Base-by-base conservation (phyloP, 1,140 invertebrate genomes). In the Cyphomyrmex costatus region DNA sequence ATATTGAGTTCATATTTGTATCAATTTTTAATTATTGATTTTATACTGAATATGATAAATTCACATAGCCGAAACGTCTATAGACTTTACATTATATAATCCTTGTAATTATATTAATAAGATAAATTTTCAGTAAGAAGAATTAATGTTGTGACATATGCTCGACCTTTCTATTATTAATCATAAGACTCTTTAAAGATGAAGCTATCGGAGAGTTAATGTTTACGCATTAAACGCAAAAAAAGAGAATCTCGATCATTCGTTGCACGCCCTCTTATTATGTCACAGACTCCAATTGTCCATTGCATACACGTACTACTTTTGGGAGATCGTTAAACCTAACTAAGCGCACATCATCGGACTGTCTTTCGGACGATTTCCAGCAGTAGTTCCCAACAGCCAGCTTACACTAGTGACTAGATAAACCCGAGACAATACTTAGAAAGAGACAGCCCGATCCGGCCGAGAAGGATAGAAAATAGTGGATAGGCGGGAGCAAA, bases 371-470 rank as follows among this genome's bases (percentile, higher is more conserved):
- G 68, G n/a, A 83, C 58, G 66, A 83, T 73, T 83, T 83, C 79
- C 79, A 27, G 24, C 79, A 42, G 42, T 60, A 82, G 36, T 73
- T 82, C 71, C 78, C 78, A 82, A 58, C 78, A 71, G 51, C 36
- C 68, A 68, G 24, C 36, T 49, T 73, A 73, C 66, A 12, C 68
- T 60, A n/a, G n/a, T n/a, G n/a, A n/a, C n/a, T n/a, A 83, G 79
- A 73, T 73, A 83, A 83, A 73, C 51, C 53, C 66, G 68, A 71
- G 79, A 82, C 51, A 58, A 33, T 46, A 56, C 46, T n/a, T 30
- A 53, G 79, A 83, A 83, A 83, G 79, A 83, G 79, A 83, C 24
- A n/a, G 79, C 36, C 19, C 68, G 68, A 60, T 82, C 66, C n/a
- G 16, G 5, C 61, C 12, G 36, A 73, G 79, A 30, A 61, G 79